A percentile compares a stretch with the other conserved stretches of the same genome.
These are phyloP conservation scores for Oxyruncus cristatus DNA, from an alignment of 2,113 vertebrate species.

Conservation along the genomic window DNA sequence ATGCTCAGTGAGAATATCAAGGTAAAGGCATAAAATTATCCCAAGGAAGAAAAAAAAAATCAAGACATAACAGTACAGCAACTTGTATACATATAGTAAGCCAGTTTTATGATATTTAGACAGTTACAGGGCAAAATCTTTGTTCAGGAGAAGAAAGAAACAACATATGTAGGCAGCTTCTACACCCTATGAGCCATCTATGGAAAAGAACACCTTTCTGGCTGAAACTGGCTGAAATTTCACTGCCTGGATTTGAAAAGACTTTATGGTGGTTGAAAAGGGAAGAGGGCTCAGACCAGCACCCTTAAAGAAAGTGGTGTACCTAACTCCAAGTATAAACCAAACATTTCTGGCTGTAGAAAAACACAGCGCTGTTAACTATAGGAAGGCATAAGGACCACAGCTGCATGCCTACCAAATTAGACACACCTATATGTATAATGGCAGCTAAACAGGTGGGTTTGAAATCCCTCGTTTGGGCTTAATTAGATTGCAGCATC, in stretches of 20 bases:
- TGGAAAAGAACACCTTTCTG: not conserved
- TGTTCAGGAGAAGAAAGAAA: not conserved
- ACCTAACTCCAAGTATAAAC: not conserved
- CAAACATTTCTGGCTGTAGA: not conserved
- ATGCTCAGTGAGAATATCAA: not conserved
- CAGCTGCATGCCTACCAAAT: not conserved
- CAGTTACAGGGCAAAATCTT: not conserved
- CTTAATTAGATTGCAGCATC: not conserved
- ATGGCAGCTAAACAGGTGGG: not conserved
- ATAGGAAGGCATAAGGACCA: not conserved
- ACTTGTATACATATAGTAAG: not conserved
- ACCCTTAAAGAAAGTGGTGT: not conserved
- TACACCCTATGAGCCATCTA: not conserved
- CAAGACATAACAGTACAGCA: not conserved
- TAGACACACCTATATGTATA: not conserved
- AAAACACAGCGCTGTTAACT: fast-evolving
- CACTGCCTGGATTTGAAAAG: not conserved
- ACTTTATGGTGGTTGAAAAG: not conserved
- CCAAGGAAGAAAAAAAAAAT: not conserved
- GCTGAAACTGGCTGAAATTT: not conserved
- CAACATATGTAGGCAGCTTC: not conserved
- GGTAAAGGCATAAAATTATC: not conserved
- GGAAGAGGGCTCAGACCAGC: not conserved
- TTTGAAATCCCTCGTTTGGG: not conserved
- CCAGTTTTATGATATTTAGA: not conserved